These are phyloP conservation scores for Seira musarum DNA, from an alignment of 2,888 invertebrate genomes.

Conservation along the genomic window DNA sequence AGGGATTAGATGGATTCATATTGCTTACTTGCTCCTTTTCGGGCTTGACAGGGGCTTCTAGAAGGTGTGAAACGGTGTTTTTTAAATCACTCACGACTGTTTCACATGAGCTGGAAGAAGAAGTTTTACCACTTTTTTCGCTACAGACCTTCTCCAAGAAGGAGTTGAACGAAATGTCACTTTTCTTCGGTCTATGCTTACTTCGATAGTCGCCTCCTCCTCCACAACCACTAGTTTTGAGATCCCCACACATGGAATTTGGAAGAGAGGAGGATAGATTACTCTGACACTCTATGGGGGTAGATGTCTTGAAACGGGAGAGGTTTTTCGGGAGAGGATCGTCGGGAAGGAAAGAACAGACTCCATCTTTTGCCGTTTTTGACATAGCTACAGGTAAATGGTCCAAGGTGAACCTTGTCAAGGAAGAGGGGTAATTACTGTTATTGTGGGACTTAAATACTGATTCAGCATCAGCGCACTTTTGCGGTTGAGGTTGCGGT, in stretches of 20 bases:
- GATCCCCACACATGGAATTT: not conserved
- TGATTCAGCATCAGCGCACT: no score
- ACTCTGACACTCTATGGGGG: slow-evolving; percentile 31
- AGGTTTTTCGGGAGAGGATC: no score
- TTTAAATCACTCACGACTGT: slow-evolving; percentile 17
- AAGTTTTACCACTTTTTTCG: slow-evolving; percentile 20
- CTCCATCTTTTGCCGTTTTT: not conserved
- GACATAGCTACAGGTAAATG: slow-evolving; percentile 26
- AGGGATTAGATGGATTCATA: no score
- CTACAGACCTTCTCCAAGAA: slow-evolving; percentile 40
- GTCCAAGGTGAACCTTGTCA: slow-evolving; percentile 45
- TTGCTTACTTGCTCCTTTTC: slow-evolving; percentile 44
- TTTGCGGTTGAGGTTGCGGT: not conserved
- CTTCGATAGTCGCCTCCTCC: slow-evolving; percentile 24
- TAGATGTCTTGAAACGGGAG: slow-evolving; percentile 51
- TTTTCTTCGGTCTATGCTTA: slow-evolving; percentile 2
- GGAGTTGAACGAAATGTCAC: not conserved
- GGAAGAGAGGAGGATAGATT: not conserved
- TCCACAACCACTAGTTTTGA: not conserved
- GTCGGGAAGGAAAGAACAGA: not conserved
- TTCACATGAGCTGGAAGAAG: not conserved
- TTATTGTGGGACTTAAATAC: no score
- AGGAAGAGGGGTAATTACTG: not conserved
- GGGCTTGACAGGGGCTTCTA: slow-evolving; percentile 55
- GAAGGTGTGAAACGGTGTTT: slow-evolving; percentile 27